These are phyloP conservation scores for Sinodicranocentrus sp. DNA, from an alignment of 2,888 invertebrate species.

Conservation along the genomic window DNA sequence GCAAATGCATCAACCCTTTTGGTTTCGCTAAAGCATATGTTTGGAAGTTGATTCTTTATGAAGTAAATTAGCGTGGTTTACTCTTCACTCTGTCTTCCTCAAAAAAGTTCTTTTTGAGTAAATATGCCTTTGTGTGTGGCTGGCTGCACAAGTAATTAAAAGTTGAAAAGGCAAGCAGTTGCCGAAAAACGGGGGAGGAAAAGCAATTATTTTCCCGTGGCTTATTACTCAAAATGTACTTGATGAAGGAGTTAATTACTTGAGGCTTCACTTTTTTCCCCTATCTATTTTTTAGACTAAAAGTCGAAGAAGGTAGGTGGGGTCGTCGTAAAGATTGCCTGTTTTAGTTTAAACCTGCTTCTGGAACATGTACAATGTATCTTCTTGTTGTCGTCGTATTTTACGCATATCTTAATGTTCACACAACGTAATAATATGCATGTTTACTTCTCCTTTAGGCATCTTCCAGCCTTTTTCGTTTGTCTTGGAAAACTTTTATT, in stretches of 20 bases:
- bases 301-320: constrained; percentile 42
- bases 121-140: constrained; percentile 27
- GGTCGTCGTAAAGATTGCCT: constrained; percentile 50
- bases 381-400: constrained; percentile 3
- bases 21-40: no score
- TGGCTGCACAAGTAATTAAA: constrained; percentile 58
- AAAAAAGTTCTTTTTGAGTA: no score
- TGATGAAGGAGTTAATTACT: constrained; percentile 66
- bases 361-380: constrained; percentile 38
- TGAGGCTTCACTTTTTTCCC: constrained; percentile 51
- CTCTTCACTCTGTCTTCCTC: constrained; percentile 12
- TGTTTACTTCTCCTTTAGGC: not conserved
- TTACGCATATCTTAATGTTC: constrained; percentile 30
- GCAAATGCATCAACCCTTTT: no score
- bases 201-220: constrained; percentile 62
- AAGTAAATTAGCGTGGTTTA: constrained; percentile 43
- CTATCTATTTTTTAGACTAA: constrained; percentile 14
- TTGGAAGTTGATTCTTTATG: constrained; percentile 37
- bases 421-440: constrained; percentile 18
- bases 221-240: constrained; percentile 62
- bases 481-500: not conserved
- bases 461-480: not conserved
- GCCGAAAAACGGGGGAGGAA: constrained; percentile 60
- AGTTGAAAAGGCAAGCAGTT: constrained; percentile 61
- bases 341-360: constrained; percentile 28